These are phyloP conservation scores for Xestia sexstrigata DNA, from an alignment of 2,888 invertebrate genomes.

Conservation along the genomic window DNA sequence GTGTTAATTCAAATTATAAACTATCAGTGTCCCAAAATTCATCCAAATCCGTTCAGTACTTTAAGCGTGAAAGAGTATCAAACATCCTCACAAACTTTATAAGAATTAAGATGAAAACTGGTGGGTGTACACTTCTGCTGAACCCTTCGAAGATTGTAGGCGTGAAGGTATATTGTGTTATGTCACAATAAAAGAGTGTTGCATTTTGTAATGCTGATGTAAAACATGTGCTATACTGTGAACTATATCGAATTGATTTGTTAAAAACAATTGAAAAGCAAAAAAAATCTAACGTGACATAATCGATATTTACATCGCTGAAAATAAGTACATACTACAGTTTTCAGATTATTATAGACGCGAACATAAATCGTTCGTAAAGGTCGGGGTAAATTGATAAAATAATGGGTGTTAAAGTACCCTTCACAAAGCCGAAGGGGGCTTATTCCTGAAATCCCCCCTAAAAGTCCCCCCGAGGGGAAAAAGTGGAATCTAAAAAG, in stretches of 20 bases:
- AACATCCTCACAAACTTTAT: not conserved
- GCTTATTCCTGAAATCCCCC: too few species aligned
- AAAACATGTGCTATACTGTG: not conserved
- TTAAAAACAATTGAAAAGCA: not conserved
- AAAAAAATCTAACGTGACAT: slow-evolving; percentile 1
- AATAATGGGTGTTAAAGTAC: too few species aligned
- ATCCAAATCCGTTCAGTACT: not conserved
- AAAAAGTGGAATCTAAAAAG: too few species aligned
- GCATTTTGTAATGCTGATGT: not conserved
- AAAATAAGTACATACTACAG: not conserved
- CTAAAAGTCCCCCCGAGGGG: too few species aligned
- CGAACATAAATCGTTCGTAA: not conserved
- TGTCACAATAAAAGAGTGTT: not conserved
- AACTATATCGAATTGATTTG: slow-evolving; percentile 18
- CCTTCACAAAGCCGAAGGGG: too few species aligned
- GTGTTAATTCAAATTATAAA: not conserved
- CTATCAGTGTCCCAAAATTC: not conserved
- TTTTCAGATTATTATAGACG: not conserved
- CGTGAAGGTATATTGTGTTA: not conserved
- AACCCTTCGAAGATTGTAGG: not conserved
- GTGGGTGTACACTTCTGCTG: not conserved
- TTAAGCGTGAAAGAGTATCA: not conserved
- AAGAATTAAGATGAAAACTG: not conserved
- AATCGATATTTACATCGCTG: not conserved
- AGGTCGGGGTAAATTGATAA: too few species aligned